A percentile compares a stretch with the other conserved stretches of the same genome.
Evolutionary conservation across 2,797 vertebrate species (phyloP).

Genomic region (Pseudochromis fuscus): DNA sequence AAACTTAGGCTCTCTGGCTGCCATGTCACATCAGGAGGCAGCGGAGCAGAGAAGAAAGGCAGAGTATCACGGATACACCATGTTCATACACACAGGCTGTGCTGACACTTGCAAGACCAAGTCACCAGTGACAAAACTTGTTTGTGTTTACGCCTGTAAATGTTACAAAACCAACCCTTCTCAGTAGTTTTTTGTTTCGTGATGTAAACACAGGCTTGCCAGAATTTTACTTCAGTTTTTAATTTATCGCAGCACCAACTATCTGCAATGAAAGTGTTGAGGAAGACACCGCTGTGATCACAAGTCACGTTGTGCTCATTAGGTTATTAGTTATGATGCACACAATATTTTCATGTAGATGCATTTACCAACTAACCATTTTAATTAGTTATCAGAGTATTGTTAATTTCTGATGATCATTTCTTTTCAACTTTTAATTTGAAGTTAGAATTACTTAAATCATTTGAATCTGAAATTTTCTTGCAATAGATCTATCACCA

Average conservation of each 20-base stretch:
- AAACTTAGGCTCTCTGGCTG: slow-evolving; percentile 42
- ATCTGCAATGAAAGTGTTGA: not conserved
- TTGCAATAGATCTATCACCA: not conserved
- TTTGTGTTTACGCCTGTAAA: slow-evolving; percentile 22
- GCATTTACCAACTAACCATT: not conserved
- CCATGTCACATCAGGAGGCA: slow-evolving; percentile 54
- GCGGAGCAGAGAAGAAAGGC: slow-evolving; percentile 29
- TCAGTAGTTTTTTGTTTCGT: not conserved
- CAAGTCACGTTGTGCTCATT: not conserved
- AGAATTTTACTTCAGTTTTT: not conserved
- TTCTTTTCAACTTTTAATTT: not conserved
- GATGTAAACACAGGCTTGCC: not conserved
- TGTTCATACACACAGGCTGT: slow-evolving; percentile 27
- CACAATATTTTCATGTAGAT: too few species aligned
- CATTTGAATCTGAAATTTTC: not conserved
- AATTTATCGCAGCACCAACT: not conserved
- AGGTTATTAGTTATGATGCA: slow-evolving; percentile 5
- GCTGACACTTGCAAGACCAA: slow-evolving; percentile 27
- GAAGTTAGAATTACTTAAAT: not conserved
- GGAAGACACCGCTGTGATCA: not conserved
- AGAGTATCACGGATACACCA: slow-evolving; percentile 26
- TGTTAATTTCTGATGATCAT: slow-evolving; percentile 1
- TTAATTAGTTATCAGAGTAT: not conserved
- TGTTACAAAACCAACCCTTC: slow-evolving; percentile 11
- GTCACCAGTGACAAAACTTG: slow-evolving; percentile 14